Evolutionary conservation across 2,888 invertebrate species (phyloP).

Genomic region (Itoplectis maculator): DNA sequence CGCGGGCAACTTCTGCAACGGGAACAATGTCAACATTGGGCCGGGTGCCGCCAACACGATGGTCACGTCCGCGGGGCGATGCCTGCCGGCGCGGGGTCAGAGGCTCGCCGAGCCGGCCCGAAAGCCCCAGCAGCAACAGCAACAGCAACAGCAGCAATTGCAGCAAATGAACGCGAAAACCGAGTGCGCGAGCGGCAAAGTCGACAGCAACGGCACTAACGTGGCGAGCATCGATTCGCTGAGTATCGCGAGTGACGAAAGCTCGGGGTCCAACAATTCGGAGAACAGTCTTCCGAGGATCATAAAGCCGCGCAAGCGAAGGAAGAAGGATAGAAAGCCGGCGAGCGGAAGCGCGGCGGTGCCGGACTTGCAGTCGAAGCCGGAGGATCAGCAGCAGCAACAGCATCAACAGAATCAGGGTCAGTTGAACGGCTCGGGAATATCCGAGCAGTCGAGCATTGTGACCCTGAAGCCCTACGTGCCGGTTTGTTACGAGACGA

Average conservation of each 20-base stretch:
- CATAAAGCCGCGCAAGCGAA: constrained; percentile 94
- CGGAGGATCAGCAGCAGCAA: constrained; percentile 71
- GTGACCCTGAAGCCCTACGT: constrained; percentile 85
- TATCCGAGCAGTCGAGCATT: constrained; percentile 77
- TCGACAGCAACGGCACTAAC: constrained; percentile 76
- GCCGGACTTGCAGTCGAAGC: constrained; percentile 74
- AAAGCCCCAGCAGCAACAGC: constrained; percentile 73
- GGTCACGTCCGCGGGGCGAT: constrained; percentile 82
- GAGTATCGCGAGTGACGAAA: constrained; percentile 92
- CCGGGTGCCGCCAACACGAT: constrained; percentile 48
- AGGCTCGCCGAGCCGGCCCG: constrained; percentile 58
- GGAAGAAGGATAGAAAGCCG: constrained; percentile 95
- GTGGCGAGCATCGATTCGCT: constrained; percentile 88
- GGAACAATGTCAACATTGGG: constrained; percentile 77
- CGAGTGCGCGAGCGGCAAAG: constrained; percentile 79
- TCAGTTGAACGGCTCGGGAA: constrained; percentile 61
- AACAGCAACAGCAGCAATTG: constrained; percentile 73
- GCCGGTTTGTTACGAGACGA: constrained; percentile 82
- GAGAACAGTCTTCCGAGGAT: constrained; percentile 94
- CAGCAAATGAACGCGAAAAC: constrained; percentile 80
- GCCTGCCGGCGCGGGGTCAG: constrained; percentile 59
- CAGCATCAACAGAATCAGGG: constrained; percentile 63
- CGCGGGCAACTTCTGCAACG: constrained; percentile 75
- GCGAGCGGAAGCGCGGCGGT: constrained; percentile 63
- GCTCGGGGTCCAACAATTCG: constrained; percentile 88